These are phyloP conservation scores for Mesochorus sp. DNA, from an alignment of 2,888 invertebrate species.

Conservation along the genomic window DNA sequence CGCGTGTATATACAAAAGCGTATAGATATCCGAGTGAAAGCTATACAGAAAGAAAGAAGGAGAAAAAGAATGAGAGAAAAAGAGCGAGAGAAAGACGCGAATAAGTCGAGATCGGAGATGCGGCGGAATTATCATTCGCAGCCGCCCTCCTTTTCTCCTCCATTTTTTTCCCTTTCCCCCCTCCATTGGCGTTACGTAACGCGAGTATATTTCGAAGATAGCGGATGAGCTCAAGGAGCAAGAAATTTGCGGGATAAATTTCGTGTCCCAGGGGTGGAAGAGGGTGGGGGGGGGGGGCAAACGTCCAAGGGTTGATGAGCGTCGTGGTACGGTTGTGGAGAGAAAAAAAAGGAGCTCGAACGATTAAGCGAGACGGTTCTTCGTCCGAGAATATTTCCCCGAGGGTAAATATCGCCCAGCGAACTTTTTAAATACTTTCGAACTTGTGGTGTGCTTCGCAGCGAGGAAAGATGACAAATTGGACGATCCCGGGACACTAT, in stretches of 20 bases:
- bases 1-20: not conserved
- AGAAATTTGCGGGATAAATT: conserved; percentile 53
- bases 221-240: conserved; percentile 38
- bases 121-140: not conserved
- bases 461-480: conserved; percentile 78
- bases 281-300: too few relatives aligned
- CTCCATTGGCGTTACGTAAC: not conserved
- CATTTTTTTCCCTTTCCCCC: not conserved
- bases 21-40: conserved; percentile 29
- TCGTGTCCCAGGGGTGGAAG: conserved; percentile 42
- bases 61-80: too few relatives aligned
- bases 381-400: conserved; percentile 48
- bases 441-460: conserved; percentile 73
- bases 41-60: not conserved
- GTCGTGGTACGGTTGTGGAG: conserved; percentile 43
- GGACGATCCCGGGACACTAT: conserved; percentile 68
- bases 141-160: not conserved
- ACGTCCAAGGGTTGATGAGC: conserved; percentile 43
- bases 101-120: too few relatives aligned
- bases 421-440: conserved; percentile 81
- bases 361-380: conserved; percentile 63
- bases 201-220: conserved; percentile 13
- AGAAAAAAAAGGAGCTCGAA: conserved; percentile 44
- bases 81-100: too few relatives aligned
- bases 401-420: conserved; percentile 58